Base-by-base conservation (phyloP, 1,140 invertebrate genomes). In the Drosophila nigromelanica region DNA sequence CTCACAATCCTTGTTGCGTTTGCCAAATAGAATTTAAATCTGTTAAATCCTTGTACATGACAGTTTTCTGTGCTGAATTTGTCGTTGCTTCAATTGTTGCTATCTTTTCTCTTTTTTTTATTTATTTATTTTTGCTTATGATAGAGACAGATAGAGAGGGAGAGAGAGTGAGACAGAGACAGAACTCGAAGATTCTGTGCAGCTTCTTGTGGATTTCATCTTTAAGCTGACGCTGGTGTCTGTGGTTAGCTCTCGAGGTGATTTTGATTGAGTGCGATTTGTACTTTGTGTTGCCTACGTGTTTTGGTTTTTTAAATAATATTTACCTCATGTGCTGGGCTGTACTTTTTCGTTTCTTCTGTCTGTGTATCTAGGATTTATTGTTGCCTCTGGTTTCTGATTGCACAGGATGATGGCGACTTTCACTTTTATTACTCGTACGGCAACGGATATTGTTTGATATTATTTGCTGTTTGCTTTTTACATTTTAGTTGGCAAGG, bases 211-310 rank as follows among this genome's bases (percentile, higher is more conserved):
- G 73, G 55, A 59, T 70, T 86, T 81, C 66, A 80, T 76, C 62
- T 76, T 73, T 54, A 86, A 75, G 81, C 80, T 86, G 50, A 74
- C 51, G 27, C 27, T 5, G 37, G 15, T 58, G 50, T 30, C 21
- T 45, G 37, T 52, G 42, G 54, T 64, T 14, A 37, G 62, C 48
- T 79, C 71, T 73, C 78, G 78, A 86, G 83, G 82, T 86, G 82
- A 86, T 86, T 89, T 86, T 82, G 82, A 86, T 86, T 86, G 78
- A 87, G 82, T 87, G 80, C 81, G 83, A 87, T 86, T 86, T 86
- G 78, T 86, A 86, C 82, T 85, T 81, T 86, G 81, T 78, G 75
- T 70, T 73, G 78, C 62, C 82, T 86, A 86, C 82, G 82, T 86
- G 82, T 87, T 82, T 86, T 69, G 82, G 68, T 67, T 86, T 87